phyloP scores from a whole-genome alignment of 1,140 invertebrate species.

The Limonius californicus region DNA sequence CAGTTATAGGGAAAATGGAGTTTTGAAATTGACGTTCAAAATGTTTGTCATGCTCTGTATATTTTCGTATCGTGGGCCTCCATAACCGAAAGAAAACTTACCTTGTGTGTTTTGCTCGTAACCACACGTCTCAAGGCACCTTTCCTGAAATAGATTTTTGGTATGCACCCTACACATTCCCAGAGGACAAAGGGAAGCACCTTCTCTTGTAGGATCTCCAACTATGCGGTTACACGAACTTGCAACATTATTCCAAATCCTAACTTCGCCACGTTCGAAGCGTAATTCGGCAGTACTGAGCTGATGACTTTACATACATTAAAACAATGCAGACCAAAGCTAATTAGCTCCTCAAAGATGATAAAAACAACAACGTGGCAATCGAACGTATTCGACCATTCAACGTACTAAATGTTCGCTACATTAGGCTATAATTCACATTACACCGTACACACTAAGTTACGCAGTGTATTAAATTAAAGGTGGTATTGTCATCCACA shows the following conservation, averaged over 20 bases:
- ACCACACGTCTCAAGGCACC: no score
- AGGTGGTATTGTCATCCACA: slow-evolving; percentile 12
- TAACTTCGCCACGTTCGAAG: slow-evolving; percentile 2
- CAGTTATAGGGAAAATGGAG: no score
- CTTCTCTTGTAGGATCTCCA: background rate
- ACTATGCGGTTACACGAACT: background rate
- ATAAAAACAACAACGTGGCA: background rate
- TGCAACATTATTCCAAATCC: background rate
- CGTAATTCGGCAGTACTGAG: slow-evolving; percentile 4
- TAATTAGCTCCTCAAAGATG: background rate
- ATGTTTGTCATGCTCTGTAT: no score
- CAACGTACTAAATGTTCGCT: background rate
- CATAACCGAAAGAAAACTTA: background rate
- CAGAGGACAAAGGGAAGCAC: background rate
- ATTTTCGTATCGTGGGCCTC: no score
- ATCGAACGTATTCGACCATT: background rate
- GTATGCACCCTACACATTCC: background rate
- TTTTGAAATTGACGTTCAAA: no score
- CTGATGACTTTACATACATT: slow-evolving; percentile 9
- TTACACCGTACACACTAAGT: slow-evolving; percentile 6
- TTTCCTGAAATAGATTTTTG: background rate
- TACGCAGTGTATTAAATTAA: slow-evolving; percentile 10
- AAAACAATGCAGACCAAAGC: slow-evolving; percentile 1
- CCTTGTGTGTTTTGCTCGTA: no score
- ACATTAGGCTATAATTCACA: slow-evolving; percentile 6